Conservation (phyloP, 1,140 invertebrate genomes). For the Heliothis subflexa region DNA sequence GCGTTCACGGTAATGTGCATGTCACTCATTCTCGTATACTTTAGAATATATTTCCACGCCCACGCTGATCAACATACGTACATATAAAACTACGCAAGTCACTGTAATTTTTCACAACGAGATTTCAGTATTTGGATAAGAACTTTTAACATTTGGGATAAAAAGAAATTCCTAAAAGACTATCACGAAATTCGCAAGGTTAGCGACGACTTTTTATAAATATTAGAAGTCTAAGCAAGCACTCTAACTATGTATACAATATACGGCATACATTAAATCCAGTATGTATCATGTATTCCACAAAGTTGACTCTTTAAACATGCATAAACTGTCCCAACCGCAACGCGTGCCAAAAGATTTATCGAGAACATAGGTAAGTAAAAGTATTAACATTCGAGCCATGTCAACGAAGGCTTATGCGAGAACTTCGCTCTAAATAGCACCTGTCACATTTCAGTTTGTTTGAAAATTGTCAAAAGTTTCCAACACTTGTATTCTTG, state of each 20-base stretch:
- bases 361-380: slow-evolving; percentile 22
- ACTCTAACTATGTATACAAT: no score
- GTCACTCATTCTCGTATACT: neutral
- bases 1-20: neutral
- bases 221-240: no score
- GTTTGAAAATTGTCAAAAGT: slow-evolving; percentile 52
- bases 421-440: slow-evolving; percentile 45
- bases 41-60: neutral
- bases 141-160: no score
- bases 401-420: slow-evolving; percentile 40
- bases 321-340: slow-evolving; percentile 10
- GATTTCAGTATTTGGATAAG: no score
- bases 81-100: no score
- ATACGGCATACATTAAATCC: neutral
- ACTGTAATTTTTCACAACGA: no score
- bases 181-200: no score
- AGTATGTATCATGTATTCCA: neutral
- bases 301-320: slow-evolving; percentile 16
- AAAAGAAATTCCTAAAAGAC: no score
- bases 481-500: slow-evolving; percentile 33
- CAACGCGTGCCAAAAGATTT: slow-evolving; percentile 39
- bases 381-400: slow-evolving; percentile 45
- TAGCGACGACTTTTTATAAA: no score
- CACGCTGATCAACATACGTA: no score
- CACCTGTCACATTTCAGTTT: slow-evolving; percentile 48